Conservation (phyloP, 2,113 vertebrate species). For the Lipophrys pholis region DNA sequence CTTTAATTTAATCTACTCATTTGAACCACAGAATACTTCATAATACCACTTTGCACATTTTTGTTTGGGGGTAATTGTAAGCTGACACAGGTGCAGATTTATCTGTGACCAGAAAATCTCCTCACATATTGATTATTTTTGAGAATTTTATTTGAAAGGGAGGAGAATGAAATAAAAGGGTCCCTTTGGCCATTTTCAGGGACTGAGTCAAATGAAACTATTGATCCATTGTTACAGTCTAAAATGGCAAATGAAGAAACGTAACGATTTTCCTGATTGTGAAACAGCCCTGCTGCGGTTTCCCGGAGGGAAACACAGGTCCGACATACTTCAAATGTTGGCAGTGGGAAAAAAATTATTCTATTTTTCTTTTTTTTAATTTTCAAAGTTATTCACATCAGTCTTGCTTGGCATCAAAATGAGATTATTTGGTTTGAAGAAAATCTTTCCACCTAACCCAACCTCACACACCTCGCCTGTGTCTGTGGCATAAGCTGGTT, state of each 20-base stretch:
- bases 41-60: not conserved
- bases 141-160: conserved; percentile 7
- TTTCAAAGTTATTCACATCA: conserved; percentile 69
- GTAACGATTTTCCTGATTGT: conserved; percentile 47
- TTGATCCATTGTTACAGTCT: conserved; percentile 21
- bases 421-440: conserved; percentile 71
- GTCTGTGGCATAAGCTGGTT: conserved; percentile 63
- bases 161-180: not conserved
- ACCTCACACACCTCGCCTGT: conserved; percentile 55
- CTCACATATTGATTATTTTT: not conserved
- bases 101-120: not conserved
- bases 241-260: conserved; percentile 27
- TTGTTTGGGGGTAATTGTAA: not conserved
- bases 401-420: conserved; percentile 64
- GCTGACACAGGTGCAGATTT: not conserved
- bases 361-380: not conserved
- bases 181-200: not conserved
- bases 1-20: not conserved
- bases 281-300: conserved; percentile 36
- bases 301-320: conserved; percentile 44
- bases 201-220: conserved; percentile 1
- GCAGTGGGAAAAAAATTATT: not conserved
- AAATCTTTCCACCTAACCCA: conserved; percentile 66
- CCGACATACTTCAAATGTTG: conserved; percentile 58
- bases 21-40: not conserved